These are phyloP conservation scores for Vollenhovia emeryi DNA, from an alignment of 1,140 invertebrate species.

Conservation along the genomic window DNA sequence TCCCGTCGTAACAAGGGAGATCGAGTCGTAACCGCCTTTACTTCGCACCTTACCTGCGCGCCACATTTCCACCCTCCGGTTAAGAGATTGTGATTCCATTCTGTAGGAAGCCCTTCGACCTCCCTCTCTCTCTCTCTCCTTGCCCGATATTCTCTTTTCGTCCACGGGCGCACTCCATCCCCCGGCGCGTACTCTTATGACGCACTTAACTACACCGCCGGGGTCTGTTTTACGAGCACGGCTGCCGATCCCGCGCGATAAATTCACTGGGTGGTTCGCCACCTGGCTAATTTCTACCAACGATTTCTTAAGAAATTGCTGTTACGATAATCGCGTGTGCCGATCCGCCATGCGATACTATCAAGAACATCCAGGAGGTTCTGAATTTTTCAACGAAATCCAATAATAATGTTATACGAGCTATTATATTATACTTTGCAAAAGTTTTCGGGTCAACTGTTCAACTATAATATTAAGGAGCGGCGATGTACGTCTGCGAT, in stretches of 20 bases:
- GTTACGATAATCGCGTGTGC: constrained; percentile 7
- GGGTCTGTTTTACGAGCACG: constrained; percentile 44
- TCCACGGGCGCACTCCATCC: neutral
- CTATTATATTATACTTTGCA: too few species aligned
- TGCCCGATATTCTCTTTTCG: neutral
- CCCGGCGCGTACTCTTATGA: constrained; percentile 34
- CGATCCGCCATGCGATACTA: neutral
- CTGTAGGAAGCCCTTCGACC: constrained; percentile 38
- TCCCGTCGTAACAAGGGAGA: constrained; percentile 77
- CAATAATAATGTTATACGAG: neutral
- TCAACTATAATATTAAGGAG: too few species aligned
- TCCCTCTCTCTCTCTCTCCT: neutral
- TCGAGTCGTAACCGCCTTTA: constrained; percentile 77
- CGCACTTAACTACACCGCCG: constrained; percentile 41
- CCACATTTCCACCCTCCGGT: constrained; percentile 59
- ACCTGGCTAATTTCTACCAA: constrained; percentile 47
- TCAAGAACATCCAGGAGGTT: neutral
- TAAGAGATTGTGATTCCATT: constrained; percentile 61
- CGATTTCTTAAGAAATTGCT: constrained; percentile 31
- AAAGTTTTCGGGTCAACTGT: neutral
- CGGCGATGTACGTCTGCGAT: too few species aligned
- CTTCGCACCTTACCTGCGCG: constrained; percentile 68
- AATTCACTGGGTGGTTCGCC: constrained; percentile 34
- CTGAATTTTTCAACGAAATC: neutral
- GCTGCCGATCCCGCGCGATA: constrained; percentile 40